A percentile compares a stretch with the other conserved stretches of the same genome.
phyloP scores from a whole-genome alignment of 2,888 invertebrate species.

The Chloroclysta siterata region DNA sequence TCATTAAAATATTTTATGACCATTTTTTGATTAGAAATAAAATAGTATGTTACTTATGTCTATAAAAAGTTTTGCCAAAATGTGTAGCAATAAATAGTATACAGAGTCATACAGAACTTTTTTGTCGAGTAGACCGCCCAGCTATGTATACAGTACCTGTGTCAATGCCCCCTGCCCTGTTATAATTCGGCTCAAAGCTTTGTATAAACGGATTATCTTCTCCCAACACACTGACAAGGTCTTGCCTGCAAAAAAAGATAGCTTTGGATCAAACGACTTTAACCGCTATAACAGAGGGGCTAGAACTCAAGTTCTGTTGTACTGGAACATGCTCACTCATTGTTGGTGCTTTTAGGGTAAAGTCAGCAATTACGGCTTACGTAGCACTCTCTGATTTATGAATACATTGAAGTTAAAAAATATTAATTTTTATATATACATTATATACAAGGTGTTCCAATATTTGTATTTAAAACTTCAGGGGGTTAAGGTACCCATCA shows the following conservation, averaged over 20 bases:
- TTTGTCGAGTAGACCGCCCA: no score
- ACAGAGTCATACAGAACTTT: no score
- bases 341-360: conserved; percentile 5
- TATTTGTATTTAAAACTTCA: no score
- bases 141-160: conserved; percentile 55
- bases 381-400: conserved; percentile 1
- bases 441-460: no score
- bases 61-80: no score
- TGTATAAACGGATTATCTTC: conserved; percentile 82
- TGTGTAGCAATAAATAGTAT: no score
- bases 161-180: conserved; percentile 74
- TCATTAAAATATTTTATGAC: no score
- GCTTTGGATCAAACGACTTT: background rate
- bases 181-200: conserved; percentile 81
- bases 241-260: conserved; percentile 63
- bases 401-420: background rate
- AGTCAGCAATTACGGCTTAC: conserved; percentile 1
- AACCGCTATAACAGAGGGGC: background rate
- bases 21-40: no score
- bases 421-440: no score
- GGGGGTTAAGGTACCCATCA: no score
- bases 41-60: no score
- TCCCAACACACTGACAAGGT: conserved; percentile 81
- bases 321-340: conserved; percentile 7
- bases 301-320: conserved; percentile 18